These are phyloP conservation scores for Phrynosoma platyrhinos DNA, from an alignment of 2,113 vertebrate genomes.

Conservation along the genomic window DNA sequence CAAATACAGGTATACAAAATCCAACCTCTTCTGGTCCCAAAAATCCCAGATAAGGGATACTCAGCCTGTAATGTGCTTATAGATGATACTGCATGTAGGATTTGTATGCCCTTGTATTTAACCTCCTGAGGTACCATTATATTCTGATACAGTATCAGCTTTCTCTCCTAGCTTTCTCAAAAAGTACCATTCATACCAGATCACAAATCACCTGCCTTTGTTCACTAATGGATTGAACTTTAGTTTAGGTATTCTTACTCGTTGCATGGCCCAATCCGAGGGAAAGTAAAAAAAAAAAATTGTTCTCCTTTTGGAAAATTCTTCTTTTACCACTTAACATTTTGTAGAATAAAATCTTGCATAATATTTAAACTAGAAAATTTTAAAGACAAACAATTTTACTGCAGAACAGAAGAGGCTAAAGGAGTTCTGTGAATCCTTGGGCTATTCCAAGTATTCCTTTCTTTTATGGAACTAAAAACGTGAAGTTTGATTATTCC, in stretches of 20 bases:
- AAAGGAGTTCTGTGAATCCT: background rate
- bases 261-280: background rate
- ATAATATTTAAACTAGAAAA: background rate
- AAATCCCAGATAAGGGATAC: too few relatives aligned
- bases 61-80: too few relatives aligned
- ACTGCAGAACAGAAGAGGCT: background rate
- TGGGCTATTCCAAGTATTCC: background rate
- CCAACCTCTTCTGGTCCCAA: too few relatives aligned
- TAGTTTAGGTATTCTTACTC: background rate
- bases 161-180: background rate
- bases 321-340: background rate
- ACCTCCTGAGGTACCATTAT: background rate
- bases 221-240: background rate
- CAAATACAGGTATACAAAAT: constrained; percentile 30
- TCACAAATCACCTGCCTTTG: background rate
- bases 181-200: background rate
- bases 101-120: constrained; percentile 38
- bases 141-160: background rate
- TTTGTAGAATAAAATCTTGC: background rate
- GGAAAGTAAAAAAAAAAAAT: background rate
- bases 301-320: background rate
- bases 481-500: background rate
- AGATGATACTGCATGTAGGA: constrained; percentile 24
- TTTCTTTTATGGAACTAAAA: background rate
- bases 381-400: too few relatives aligned